phyloP scores from a whole-genome alignment of 2,113 vertebrate species.

The Engystomops pustulosus region DNA sequence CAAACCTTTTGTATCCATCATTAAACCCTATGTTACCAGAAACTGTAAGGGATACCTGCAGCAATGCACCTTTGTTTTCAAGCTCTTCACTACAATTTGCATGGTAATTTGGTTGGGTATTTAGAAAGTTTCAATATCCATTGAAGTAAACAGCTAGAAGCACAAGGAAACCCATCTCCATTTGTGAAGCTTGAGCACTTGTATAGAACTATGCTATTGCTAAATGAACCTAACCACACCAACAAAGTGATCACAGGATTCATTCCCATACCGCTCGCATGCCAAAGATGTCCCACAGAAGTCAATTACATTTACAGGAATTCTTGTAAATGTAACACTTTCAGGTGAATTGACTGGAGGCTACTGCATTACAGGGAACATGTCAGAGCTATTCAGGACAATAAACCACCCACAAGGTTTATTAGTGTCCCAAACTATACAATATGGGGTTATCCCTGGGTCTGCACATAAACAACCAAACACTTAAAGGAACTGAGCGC shows the following conservation, averaged over 20 bases:
- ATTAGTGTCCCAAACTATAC: too few relatives aligned
- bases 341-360: background rate
- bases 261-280: background rate
- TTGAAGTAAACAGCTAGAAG: background rate
- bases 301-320: background rate
- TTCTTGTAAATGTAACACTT: background rate
- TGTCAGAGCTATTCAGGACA: too few relatives aligned
- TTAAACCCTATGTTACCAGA: background rate
- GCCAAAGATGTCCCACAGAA: background rate
- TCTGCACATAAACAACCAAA: too few relatives aligned
- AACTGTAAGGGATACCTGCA: background rate
- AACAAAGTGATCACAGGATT: background rate
- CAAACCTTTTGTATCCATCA: too few relatives aligned
- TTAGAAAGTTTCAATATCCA: background rate
- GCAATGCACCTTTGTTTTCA: background rate
- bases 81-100: background rate
- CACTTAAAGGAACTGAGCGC: too few relatives aligned
- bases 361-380: too few relatives aligned
- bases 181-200: background rate
- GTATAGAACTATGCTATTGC: background rate
- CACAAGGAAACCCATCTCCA: background rate
- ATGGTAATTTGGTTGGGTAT: background rate
- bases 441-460: too few relatives aligned
- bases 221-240: background rate
- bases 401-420: too few relatives aligned